phyloP scores from a whole-genome alignment of 2,113 vertebrate species.

The Tetraodon nigroviridis region DNA sequence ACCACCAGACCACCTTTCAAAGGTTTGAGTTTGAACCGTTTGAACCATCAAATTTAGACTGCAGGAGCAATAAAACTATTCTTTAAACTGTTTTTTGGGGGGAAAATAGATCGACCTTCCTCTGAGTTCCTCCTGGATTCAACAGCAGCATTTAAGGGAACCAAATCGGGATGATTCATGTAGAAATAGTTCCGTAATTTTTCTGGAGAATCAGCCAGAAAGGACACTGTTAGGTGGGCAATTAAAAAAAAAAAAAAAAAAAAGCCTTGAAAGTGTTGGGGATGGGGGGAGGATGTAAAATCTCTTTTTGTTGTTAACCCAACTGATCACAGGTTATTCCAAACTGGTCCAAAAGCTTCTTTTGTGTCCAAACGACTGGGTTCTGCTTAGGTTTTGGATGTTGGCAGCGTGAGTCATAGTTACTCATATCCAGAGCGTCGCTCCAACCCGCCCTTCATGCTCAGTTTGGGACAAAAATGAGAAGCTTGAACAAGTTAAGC shows the following conservation, averaged over 20 bases:
- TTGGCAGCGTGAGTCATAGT: conserved; percentile 34
- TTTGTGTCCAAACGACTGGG: conserved; percentile 20
- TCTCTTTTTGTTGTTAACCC: too few relatives aligned
- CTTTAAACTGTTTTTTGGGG: conserved; percentile 8
- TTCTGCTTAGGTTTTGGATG: conserved; percentile 17
- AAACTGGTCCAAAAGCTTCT: conserved; percentile 7
- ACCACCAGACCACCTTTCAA: neutral
- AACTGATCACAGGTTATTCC: too few relatives aligned
- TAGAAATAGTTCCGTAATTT: conserved; percentile 1
- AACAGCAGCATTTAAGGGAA: conserved; percentile 35
- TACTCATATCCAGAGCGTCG: conserved; percentile 45
- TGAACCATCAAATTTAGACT: conserved; percentile 15
- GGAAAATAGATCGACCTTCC: conserved; percentile 51
- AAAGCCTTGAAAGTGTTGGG: too few relatives aligned
- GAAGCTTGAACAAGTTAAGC: conserved; percentile 34
- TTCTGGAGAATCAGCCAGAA: too few relatives aligned
- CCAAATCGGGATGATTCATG: too few relatives aligned
- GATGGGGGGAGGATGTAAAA: too few relatives aligned
- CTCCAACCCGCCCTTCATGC: conserved; percentile 55
- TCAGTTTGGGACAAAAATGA: conserved; percentile 60
- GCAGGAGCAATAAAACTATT: neutral
- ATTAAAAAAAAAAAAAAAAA: too few relatives aligned
- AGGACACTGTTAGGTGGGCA: too few relatives aligned
- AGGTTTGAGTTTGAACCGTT: conserved; percentile 16
- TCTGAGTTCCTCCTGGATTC: conserved; percentile 68